Base-by-base conservation (phyloP, 2,797 vertebrate genomes). In the Fratercula arctica region DNA sequence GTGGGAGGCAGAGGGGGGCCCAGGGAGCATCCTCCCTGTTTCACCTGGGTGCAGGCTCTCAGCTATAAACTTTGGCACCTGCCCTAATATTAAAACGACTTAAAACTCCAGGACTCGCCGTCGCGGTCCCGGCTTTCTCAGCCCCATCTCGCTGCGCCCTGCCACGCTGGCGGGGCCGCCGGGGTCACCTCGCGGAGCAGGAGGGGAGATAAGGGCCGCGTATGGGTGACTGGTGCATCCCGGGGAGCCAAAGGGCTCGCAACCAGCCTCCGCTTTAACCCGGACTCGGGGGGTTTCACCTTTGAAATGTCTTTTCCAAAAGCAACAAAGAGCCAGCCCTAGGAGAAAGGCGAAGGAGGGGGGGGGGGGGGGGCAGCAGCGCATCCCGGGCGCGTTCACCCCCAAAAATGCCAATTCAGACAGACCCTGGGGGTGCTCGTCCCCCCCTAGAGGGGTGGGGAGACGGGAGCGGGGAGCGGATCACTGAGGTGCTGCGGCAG, bases 91-190 rank as follows among this genome's bases (percentile, higher is more conserved):
- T 54, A 28, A 28, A 50, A 24, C 17, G 2, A 6, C 29, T 6
- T 10, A 23, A 5, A 43, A 8, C 16, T 24, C 31, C 29, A 10
- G 57, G 39, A 33, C 19, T 19, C 1, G 3, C 45, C 63, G 9
- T 3, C 45, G 2, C 0, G 0, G 39, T 5, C 13, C 57, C 0
- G 8, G 29, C 7, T 10, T 12, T 16, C 75, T 37, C n/a, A 5
- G 51, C 41, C 19, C 25, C 31, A 4, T 7, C 19, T 37, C 0
- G 7, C 83, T 33, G 39, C 51, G 3, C 64, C 35, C 73, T 45
- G 84, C 85, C 78, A 66, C 9, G 57, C 51, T 66, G 84, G 70
- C 69, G 23, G 35, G 50, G 56, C 13, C 8, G 1, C 69, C 1
- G 3, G 45, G 72, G 84, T 41, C 70, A 70, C 4, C 28, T 0